phyloP scores from a whole-genome alignment of 1,140 invertebrate genomes.

The Patella vulgata region DNA sequence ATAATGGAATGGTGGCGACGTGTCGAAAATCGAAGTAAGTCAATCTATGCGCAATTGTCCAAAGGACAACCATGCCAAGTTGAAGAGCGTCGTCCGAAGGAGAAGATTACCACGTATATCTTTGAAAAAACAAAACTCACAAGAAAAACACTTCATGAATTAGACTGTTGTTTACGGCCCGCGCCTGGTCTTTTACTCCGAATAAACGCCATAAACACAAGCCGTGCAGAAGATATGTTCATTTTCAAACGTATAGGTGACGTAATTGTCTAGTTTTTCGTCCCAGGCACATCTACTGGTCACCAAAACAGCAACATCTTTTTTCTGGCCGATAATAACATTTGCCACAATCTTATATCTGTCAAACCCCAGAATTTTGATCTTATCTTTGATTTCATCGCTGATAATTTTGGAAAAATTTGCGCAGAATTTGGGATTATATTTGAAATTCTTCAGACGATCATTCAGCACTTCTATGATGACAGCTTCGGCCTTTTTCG shows the following conservation, averaged over 20 bases:
- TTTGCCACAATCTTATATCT: slow-evolving; percentile 57
- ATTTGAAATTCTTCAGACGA: slow-evolving; percentile 37
- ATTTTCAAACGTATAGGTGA: slow-evolving; percentile 51
- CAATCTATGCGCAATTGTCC: too few relatives aligned
- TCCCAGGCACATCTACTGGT: slow-evolving; percentile 59
- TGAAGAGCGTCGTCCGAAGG: not conserved
- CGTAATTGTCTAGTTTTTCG: slow-evolving; percentile 51
- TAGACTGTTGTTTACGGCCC: not conserved
- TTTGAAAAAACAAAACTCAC: not conserved
- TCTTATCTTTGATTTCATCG: slow-evolving; percentile 52
- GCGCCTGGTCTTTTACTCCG: slow-evolving; percentile 30
- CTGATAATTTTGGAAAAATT: slow-evolving; percentile 45
- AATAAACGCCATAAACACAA: slow-evolving; percentile 56
- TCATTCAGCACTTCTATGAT: slow-evolving; percentile 37
- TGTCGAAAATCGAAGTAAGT: too few relatives aligned
- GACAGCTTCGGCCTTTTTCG: slow-evolving; percentile 25
- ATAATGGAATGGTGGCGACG: too few relatives aligned
- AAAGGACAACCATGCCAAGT: not conserved
- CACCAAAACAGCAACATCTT: slow-evolving; percentile 43
- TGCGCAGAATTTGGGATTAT: slow-evolving; percentile 42
- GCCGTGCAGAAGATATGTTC: slow-evolving; percentile 50
- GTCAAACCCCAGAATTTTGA: slow-evolving; percentile 54
- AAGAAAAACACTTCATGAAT: not conserved
- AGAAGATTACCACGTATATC: not conserved
- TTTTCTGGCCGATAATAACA: slow-evolving; percentile 54